These are phyloP conservation scores for Nasonia giraulti DNA, from an alignment of 1,140 invertebrate species.

Conservation along the genomic window DNA sequence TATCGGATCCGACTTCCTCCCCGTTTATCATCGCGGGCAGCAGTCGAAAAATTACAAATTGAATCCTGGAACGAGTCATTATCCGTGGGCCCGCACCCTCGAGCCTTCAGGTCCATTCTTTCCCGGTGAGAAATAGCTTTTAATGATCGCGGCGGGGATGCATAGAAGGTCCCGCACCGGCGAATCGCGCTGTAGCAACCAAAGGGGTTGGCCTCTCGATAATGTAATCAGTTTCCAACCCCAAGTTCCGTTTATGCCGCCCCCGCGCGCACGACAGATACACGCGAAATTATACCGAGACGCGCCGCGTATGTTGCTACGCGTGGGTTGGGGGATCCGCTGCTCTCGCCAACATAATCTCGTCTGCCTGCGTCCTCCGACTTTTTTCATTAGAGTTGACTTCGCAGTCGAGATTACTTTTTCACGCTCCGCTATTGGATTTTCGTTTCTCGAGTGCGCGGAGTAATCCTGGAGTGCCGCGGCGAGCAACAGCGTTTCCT, in stretches of 20 bases:
- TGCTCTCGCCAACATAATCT: neutral
- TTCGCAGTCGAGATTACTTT: neutral
- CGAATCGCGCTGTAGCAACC: conserved; percentile 57
- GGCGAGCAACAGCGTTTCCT: too few relatives aligned
- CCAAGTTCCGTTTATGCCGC: neutral
- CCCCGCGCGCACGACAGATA: neutral
- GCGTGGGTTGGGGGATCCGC: too few relatives aligned
- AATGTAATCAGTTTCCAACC: conserved; percentile 63
- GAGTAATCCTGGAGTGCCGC: neutral
- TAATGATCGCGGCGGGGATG: conserved; percentile 55
- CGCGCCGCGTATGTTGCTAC: neutral
- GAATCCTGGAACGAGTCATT: conserved; percentile 34
- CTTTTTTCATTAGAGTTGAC: neutral
- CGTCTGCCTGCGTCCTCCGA: neutral
- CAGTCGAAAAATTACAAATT: conserved; percentile 40
- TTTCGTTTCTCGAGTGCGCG: neutral
- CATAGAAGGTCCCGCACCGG: conserved; percentile 45
- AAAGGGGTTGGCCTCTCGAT: conserved; percentile 57
- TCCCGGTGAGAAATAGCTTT: conserved; percentile 58
- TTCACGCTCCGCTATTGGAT: conserved; percentile 17
- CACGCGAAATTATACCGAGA: neutral
- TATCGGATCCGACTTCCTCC: too few relatives aligned
- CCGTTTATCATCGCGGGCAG: too few relatives aligned
- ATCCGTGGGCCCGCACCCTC: neutral
- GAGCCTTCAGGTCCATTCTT: conserved; percentile 54